phyloP scores from a whole-genome alignment of 1,140 invertebrate genomes.

The Neuroterus valhalla region DNA sequence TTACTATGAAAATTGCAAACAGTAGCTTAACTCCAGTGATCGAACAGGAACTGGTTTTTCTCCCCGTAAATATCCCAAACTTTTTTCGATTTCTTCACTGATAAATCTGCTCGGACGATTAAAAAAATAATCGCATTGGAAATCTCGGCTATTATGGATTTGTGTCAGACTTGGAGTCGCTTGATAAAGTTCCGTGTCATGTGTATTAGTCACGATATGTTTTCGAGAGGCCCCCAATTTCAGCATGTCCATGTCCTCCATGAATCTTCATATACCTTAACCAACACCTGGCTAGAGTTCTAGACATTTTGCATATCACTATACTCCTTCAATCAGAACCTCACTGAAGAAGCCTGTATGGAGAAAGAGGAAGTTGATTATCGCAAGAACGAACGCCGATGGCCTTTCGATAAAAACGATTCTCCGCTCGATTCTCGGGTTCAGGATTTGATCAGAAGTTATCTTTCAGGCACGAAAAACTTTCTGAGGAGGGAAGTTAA shows the following conservation, averaged over 20 bases:
- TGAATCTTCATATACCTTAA: conserved; percentile 6
- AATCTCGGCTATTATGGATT: conserved; percentile 22
- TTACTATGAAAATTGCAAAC: no score
- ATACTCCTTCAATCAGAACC: background rate
- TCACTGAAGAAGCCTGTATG: no score
- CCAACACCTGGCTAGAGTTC: no score
- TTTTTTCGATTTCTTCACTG: background rate
- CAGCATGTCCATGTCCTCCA: conserved; percentile 3
- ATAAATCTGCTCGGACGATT: background rate
- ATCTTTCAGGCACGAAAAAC: no score
- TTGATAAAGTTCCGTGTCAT: conserved; percentile 1
- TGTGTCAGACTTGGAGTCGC: conserved; percentile 14
- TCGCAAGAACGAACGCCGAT: background rate
- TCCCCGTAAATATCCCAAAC: no score
- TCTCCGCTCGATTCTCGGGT: no score
- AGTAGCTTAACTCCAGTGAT: no score
- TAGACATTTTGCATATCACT: conserved; percentile 1
- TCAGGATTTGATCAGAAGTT: background rate
- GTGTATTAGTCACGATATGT: conserved; percentile 34
- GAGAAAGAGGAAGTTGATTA: background rate
- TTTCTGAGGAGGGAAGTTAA: no score
- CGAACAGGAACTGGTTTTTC: no score
- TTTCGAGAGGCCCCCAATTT: conserved; percentile 34
- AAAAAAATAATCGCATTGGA: conserved; percentile 16
- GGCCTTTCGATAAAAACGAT: background rate